These are phyloP conservation scores for Morpho helenor DNA, from an alignment of 2,888 invertebrate genomes.

Conservation along the genomic window DNA sequence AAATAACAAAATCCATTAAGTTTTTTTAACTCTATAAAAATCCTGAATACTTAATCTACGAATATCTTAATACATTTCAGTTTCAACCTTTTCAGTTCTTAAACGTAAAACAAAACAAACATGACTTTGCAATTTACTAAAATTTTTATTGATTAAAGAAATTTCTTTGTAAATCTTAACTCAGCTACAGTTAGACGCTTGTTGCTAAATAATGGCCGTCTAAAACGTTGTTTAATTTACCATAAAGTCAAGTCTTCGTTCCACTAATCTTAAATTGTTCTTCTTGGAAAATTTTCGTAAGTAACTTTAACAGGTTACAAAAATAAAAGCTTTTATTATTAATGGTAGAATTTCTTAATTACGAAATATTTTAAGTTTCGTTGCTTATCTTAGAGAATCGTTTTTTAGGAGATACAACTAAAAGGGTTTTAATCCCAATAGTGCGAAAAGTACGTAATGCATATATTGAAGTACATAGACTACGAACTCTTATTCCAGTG, in stretches of 20 bases:
- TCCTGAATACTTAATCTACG: no score
- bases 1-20: no score
- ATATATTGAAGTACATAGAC: no score
- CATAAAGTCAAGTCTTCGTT: constrained; percentile 29
- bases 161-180: constrained; percentile 8
- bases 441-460: no score
- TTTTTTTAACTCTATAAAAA: no score
- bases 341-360: not conserved
- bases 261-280: constrained; percentile 35
- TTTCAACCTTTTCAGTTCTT: not conserved
- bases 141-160: constrained; percentile 2
- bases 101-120: not conserved
- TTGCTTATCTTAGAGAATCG: not conserved
- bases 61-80: not conserved
- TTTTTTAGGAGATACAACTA: not conserved
- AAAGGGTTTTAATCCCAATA: no score
- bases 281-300: constrained; percentile 34
- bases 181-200: constrained; percentile 18
- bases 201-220: constrained; percentile 25
- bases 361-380: not conserved
- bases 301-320: constrained; percentile 30
- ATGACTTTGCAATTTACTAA: constrained; percentile 3
- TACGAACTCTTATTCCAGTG: no score
- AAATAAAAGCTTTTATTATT: constrained; percentile 31
- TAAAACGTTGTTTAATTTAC: constrained; percentile 37